A percentile compares a stretch with the other conserved stretches of the same genome.
Evolutionary conservation across 2,113 vertebrate genomes (phyloP).

Genomic region (Coptodon bakossiorum): DNA sequence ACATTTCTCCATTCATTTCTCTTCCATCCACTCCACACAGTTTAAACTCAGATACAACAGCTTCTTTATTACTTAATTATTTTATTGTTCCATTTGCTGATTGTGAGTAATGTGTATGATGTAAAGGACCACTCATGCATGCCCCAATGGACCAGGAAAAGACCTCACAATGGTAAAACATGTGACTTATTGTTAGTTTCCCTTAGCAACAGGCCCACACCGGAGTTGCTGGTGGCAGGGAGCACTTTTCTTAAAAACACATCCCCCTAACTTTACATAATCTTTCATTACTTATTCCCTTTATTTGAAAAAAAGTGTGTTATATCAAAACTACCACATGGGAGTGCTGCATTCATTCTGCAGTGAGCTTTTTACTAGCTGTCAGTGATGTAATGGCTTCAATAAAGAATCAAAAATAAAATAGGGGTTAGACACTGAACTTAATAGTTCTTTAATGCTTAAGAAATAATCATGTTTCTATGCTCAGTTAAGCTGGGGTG

Average conservation of each 20-base stretch:
- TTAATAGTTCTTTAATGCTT: background rate
- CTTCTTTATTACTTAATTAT: constrained; percentile 16
- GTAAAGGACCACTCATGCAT: constrained; percentile 17
- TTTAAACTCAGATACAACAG: background rate
- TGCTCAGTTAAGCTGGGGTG: background rate
- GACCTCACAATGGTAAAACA: background rate
- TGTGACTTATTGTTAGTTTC: constrained; percentile 37
- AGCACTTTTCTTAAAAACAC: background rate
- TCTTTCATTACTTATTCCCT: background rate
- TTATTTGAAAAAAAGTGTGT: background rate
- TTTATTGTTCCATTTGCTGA: background rate
- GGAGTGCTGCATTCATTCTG: constrained; percentile 7
- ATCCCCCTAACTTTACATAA: background rate
- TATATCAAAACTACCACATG: constrained; percentile 27
- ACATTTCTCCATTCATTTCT: background rate
- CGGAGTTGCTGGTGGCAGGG: background rate
- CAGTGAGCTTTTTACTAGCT: background rate
- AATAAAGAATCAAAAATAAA: background rate
- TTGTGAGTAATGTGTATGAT: background rate
- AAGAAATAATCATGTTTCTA: background rate
- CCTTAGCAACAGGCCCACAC: constrained; percentile 49
- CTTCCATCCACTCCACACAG: background rate
- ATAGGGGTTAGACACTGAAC: background rate
- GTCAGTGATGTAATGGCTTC: background rate
- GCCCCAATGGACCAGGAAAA: background rate